These are phyloP conservation scores for Neodiprion fabricii DNA, from an alignment of 1,140 invertebrate species.

Conservation along the genomic window DNA sequence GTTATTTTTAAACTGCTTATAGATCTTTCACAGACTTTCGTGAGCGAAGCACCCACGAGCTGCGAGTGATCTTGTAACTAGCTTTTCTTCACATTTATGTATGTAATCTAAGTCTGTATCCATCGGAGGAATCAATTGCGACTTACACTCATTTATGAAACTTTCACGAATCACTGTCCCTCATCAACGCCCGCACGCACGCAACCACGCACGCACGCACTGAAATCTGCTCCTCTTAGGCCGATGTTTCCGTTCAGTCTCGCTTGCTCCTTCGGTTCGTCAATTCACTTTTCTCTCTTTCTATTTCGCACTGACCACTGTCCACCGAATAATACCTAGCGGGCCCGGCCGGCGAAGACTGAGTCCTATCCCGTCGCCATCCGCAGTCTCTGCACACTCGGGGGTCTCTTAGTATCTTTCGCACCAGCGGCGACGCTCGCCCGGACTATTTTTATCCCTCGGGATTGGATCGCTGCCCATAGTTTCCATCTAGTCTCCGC, in stretches of 20 bases:
- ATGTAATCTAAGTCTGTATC: too few species aligned
- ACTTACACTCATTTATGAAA: constrained; percentile 1
- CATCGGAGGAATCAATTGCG: not conserved
- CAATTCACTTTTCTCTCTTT: not conserved
- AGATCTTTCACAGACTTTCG: too few species aligned
- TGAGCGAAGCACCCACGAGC: too few species aligned
- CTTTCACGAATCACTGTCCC: not conserved
- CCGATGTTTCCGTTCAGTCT: not conserved
- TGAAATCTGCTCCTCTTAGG: not conserved
- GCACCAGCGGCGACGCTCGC: not conserved
- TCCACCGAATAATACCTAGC: not conserved
- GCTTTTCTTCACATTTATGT: too few species aligned
- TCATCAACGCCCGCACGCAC: too few species aligned
- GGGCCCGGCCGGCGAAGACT: not conserved
- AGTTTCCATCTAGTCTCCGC: constrained; percentile 52
- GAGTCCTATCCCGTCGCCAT: not conserved
- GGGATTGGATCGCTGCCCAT: constrained; percentile 55
- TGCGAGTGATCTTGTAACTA: too few species aligned
- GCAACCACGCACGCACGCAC: not conserved
- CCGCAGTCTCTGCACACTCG: not conserved
- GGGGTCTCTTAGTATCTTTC: not conserved
- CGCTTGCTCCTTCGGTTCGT: not conserved
- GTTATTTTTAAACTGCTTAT: too few species aligned
- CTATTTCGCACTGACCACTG: not conserved
- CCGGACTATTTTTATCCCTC: constrained; percentile 2